Base-by-base conservation (phyloP, 2,113 vertebrate species). In the Ariopsis seemanni region DNA sequence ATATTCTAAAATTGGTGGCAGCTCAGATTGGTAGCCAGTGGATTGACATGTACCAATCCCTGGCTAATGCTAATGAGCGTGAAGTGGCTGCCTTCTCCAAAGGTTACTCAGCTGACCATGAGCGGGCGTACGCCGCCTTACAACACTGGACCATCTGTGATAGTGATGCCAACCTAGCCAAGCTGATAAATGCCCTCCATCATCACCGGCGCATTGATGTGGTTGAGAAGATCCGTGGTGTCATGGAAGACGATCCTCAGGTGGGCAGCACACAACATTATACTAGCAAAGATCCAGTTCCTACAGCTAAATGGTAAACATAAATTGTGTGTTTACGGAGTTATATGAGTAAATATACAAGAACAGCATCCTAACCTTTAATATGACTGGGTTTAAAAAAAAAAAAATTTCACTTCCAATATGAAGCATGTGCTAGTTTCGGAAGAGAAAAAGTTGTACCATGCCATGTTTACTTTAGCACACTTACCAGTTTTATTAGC, bases 61-160 rank as follows among this genome's bases (percentile, higher is more conserved):
- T 99, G 91, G 97, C 97, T 92, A 98, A 97, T 0, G 97, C 96
- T 91, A 97, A 96, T 0, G 98, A 99, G 92, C 94, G 97, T 0
- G 98, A 99, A 93, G 96, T 99, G 91, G 96, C 97, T 0, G 97
- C 97, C 9, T 98, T 99, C 93, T 97, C 97, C 92, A 97, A 96
- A 0, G 96, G 96, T 53, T 99, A 99, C 89, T 91, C 95, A 0
- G 97, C 96, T 0, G 97, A 99, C 91, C 97, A 96, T 0, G 97
- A 99, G 91, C 94, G 97, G 0, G 98, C 98, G 8, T 99, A 99
- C 0, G 98, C 98, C 0, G 97, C 98, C 0, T 92, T 99, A 90
- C 97, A 99, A 94, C 97, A 99, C 94, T 99, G 98, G 98, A 99
- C 97, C 89, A 96, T 99, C 91, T 95, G 97, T 0, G 98, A 99